phyloP scores from a whole-genome alignment of 1,140 invertebrate genomes.

The Trichogramma pretiosum region DNA sequence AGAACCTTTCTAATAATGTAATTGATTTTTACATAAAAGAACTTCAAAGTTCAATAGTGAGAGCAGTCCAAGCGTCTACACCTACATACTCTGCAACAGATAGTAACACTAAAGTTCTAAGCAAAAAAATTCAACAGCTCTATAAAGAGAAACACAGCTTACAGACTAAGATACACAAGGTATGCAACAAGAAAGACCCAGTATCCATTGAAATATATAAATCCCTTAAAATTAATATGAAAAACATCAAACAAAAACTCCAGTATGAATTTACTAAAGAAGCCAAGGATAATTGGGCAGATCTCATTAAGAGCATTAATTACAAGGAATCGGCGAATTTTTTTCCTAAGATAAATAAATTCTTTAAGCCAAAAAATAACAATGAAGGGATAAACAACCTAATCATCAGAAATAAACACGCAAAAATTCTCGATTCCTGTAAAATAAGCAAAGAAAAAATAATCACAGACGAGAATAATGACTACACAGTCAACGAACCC shows the following conservation, averaged over 20 bases:
- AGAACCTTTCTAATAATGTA: neutral
- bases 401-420: too few relatives aligned
- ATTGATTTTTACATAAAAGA: neutral
- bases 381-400: too few relatives aligned
- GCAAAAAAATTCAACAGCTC: neutral
- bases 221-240: neutral
- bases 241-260: neutral
- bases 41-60: neutral
- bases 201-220: neutral
- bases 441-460: too few relatives aligned
- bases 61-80: neutral
- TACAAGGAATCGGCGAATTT: constrained; percentile 8
- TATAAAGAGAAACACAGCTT: constrained; percentile 3
- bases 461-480: too few relatives aligned
- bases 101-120: neutral
- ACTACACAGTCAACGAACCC: too few relatives aligned
- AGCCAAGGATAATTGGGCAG: too few relatives aligned
- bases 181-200: neutral
- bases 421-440: too few relatives aligned
- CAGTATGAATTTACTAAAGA: constrained; percentile 8
- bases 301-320: constrained; percentile 10
- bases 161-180: neutral
- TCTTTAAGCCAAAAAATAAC: constrained; percentile 15
- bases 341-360: constrained; percentile 16
- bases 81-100: neutral